Evolutionary conservation across 2,113 vertebrate genomes (phyloP).

Genomic region (Limanda limanda): DNA sequence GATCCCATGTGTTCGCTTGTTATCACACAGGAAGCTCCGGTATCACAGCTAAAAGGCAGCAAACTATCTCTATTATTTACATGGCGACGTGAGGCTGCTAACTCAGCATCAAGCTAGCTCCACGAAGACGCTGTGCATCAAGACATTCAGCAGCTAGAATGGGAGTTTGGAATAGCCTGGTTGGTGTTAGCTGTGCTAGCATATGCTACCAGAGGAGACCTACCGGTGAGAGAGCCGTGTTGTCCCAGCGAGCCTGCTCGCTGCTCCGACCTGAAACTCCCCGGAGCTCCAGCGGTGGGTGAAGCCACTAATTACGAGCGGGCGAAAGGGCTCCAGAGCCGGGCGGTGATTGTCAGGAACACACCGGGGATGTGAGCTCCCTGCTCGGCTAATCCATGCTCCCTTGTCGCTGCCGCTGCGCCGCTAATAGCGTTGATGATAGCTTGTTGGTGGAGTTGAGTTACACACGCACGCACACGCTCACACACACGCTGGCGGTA

Average conservation of each 20-base stretch:
- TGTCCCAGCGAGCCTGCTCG: conserved; percentile 58
- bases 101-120: background rate
- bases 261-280: conserved; percentile 62
- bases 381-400: conserved; percentile 46
- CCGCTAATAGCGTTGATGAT: conserved; percentile 21
- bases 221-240: conserved; percentile 73
- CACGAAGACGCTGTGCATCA: background rate
- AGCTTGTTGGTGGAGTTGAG: conserved; percentile 70
- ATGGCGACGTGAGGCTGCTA: background rate
- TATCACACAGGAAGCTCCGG: background rate
- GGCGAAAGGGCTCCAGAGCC: background rate
- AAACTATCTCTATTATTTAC: conserved; percentile 21
- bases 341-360: conserved; percentile 10
- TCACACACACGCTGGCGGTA: background rate
- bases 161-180: fast-evolving
- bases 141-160: background rate
- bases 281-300: conserved; percentile 46
- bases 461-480: background rate
- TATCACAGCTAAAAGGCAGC: background rate
- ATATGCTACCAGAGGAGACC: conserved; percentile 55
- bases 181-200: conserved; percentile 44
- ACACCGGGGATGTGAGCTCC: background rate
- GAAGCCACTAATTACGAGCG: conserved; percentile 38
- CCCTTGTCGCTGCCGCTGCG: background rate
- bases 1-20: background rate